Evolutionary conservation across 1,140 invertebrate genomes (phyloP).

Genomic region (Coenobita brevimanus): DNA sequence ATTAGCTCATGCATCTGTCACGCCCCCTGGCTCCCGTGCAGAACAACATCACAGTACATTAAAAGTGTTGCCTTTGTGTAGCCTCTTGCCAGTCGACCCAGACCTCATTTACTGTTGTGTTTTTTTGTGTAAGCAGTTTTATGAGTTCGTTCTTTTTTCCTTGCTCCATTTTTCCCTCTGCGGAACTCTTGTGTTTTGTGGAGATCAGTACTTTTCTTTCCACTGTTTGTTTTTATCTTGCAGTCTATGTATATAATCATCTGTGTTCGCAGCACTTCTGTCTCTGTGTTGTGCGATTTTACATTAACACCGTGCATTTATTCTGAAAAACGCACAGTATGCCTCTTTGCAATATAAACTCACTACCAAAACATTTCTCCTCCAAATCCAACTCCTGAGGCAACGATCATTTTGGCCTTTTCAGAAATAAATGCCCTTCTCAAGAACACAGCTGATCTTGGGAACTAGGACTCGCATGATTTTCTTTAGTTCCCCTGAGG

Average conservation of each 20-base stretch:
- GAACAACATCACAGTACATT: not conserved
- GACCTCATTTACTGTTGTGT: constrained; percentile 3
- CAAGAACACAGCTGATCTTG: no score
- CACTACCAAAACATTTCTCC: not conserved
- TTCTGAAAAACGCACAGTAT: not conserved
- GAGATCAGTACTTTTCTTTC: not conserved
- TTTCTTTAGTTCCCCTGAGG: not conserved
- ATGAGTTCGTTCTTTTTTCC: not conserved
- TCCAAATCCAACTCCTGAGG: no score
- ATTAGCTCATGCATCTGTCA: not conserved
- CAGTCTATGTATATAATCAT: not conserved
- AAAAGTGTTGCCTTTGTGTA: constrained; percentile 12
- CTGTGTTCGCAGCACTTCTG: not conserved
- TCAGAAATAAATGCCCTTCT: no score
- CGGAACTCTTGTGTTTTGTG: not conserved
- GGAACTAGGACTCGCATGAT: no score
- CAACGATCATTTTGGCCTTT: no score
- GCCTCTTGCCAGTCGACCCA: not conserved
- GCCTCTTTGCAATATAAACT: not conserved
- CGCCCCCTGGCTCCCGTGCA: not conserved
- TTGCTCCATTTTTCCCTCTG: not conserved
- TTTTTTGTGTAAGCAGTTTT: constrained; percentile 4
- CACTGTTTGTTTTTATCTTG: not conserved
- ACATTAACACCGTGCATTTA: not conserved
- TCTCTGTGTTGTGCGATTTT: constrained; percentile 4